Conservation (phyloP, 2,888 invertebrate species). For the Sturmia bella region DNA sequence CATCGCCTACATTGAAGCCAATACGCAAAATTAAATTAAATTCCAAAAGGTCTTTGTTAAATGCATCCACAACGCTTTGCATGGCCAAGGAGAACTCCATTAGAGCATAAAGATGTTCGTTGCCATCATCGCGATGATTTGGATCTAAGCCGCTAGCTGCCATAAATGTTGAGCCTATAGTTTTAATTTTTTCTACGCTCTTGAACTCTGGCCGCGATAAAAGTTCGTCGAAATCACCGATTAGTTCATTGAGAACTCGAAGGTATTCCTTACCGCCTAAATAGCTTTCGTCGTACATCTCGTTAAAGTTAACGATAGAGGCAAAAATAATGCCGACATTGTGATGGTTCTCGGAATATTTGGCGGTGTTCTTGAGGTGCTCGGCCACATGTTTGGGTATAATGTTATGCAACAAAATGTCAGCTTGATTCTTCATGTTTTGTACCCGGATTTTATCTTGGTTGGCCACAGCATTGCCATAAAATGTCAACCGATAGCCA, state of each 20-base stretch:
- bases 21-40: slow-evolving; percentile 93
- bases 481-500: slow-evolving; percentile 95
- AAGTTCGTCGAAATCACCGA: slow-evolving; percentile 97
- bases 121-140: slow-evolving; percentile 86
- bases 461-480: slow-evolving; percentile 94
- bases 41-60: slow-evolving; percentile 94
- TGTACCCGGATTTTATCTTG: slow-evolving; percentile 94
- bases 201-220: slow-evolving; percentile 90
- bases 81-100: slow-evolving; percentile 97
- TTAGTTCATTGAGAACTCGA: slow-evolving; percentile 96
- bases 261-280: slow-evolving; percentile 97
- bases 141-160: slow-evolving; percentile 97
- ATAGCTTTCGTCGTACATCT: slow-evolving; percentile 98
- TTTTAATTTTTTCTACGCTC: slow-evolving; percentile 98
- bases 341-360: slow-evolving; percentile 96
- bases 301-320: slow-evolving; percentile 97
- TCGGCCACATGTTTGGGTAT: slow-evolving; percentile 98
- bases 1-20: slow-evolving; percentile 96
- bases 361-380: slow-evolving; percentile 94
- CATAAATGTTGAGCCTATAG: slow-evolving; percentile 98
- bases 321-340: slow-evolving; percentile 97
- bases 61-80: slow-evolving; percentile 92
- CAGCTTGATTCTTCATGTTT: slow-evolving; percentile 96
- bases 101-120: slow-evolving; percentile 90
- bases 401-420: slow-evolving; percentile 97